phyloP scores from a whole-genome alignment of 2,888 invertebrate species.

The Pasiphila rectangulata region DNA sequence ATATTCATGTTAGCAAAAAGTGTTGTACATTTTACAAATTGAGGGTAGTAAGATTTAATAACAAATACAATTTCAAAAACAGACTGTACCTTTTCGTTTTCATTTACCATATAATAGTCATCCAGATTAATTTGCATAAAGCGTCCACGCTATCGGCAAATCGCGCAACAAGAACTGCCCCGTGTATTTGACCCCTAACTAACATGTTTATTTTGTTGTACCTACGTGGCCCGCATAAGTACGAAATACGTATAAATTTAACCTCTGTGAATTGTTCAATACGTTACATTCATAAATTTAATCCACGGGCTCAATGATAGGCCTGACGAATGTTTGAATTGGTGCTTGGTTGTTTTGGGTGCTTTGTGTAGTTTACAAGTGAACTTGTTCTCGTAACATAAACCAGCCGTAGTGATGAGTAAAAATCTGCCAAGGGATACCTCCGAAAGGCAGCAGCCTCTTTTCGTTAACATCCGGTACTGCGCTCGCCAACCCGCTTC shows the following conservation, averaged over 20 bases:
- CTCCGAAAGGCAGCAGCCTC: no score
- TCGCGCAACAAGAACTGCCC: neutral
- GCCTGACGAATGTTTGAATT: conserved; percentile 23
- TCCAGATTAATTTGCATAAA: no score
- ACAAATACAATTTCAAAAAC: no score
- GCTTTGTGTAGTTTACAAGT: neutral
- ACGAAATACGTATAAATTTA: conserved; percentile 29
- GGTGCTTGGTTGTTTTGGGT: neutral
- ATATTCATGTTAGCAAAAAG: no score
- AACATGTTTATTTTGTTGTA: conserved; percentile 14
- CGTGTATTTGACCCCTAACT: conserved; percentile 6
- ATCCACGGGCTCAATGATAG: conserved; percentile 19
- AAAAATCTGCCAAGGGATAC: no score
- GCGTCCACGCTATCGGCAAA: neutral
- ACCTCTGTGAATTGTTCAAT: conserved; percentile 29
- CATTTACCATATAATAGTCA: no score
- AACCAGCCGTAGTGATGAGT: neutral
- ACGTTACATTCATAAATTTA: conserved; percentile 17
- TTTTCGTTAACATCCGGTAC: no score
- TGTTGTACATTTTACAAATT: no score
- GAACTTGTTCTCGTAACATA: neutral
- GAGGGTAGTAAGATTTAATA: no score
- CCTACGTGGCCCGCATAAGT: conserved; percentile 32
- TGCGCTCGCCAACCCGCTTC: no score
- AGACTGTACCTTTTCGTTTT: no score